Evolutionary conservation across 2,888 invertebrate species (phyloP), one percentile per base, ranked within the genome.

Genomic region (Cremastinae sp.): DNA sequence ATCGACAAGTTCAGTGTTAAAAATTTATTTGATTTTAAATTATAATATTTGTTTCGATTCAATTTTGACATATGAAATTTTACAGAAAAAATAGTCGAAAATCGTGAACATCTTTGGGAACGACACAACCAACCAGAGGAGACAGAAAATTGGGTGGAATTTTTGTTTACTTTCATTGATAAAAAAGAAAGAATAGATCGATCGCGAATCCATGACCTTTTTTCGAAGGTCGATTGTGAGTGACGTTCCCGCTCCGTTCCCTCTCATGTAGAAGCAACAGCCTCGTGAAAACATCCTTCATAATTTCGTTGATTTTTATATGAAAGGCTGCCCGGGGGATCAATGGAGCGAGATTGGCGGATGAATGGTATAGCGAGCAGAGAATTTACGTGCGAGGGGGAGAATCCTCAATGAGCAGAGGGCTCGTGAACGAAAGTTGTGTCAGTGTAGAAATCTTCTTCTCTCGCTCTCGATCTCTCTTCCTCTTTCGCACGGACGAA

Each of bases 281-380:
- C 72, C 64, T 59, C 58, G 51, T 35, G 39, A 55, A n/a, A 47
- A 58, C 70, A 69, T 41, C 75, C 75, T 58, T 58, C 68, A 49
- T 59, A 16, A 69, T 58, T 68, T 68, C 49, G 58, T 49, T 8
- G 45, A 20, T 61, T 51, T 41, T 59, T 41, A 59, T 53, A 39
- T 51, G 41, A 51, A 28, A 69, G 59, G 28, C 41, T 35, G 20
- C 20, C 39, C 69, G 49, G 37, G 51, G 62, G 76, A 78, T 78
- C 78, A 78, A 78, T 78, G 78, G 74, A 76, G 62, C 53, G 66
- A 74, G 76, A 76, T 70, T 76, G 78, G 74, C 74, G 76, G 74
- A 76, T 76, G 76, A 76, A 78, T 78, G 73, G 76, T 74, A 58
- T 56, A 61, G 58, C 53, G 64, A 73, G 72, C 58, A 51, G 64